Evolutionary conservation across 2,888 invertebrate genomes (phyloP).

Genomic region (Plebejus anna): DNA sequence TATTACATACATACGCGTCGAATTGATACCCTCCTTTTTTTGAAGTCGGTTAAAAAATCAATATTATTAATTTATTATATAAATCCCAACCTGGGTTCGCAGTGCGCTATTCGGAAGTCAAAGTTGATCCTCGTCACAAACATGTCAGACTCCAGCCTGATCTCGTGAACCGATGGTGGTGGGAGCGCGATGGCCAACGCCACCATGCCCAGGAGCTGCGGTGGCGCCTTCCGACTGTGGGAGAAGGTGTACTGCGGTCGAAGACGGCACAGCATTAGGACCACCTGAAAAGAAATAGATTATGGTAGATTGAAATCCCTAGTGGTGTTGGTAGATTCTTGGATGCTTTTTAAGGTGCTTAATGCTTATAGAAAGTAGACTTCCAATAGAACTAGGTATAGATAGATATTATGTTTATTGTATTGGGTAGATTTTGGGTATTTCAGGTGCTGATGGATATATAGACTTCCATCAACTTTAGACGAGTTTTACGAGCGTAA

Average conservation of each 20-base stretch:
- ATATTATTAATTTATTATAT: constrained; percentile 9
- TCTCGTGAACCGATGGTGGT: constrained; percentile 98
- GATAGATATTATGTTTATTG: neutral
- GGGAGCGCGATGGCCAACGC: constrained; percentile 97
- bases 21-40: too few relatives aligned
- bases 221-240: constrained; percentile 92
- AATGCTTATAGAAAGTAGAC: too few relatives aligned
- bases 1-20: too few relatives aligned
- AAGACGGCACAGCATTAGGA: constrained; percentile 93
- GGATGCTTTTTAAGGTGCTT: too few relatives aligned
- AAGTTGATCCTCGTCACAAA: constrained; percentile 98
- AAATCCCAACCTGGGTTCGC: constrained; percentile 90
- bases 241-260: constrained; percentile 96
- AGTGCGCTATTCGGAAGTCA: constrained; percentile 97
- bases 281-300: constrained; percentile 84
- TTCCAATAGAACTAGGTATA: neutral
- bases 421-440: neutral
- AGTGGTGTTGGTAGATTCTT: neutral
- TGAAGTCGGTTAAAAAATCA: too few relatives aligned
- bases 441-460: neutral
- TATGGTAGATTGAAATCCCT: neutral
- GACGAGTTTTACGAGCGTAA: too few relatives aligned
- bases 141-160: constrained; percentile 96
- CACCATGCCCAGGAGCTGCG: constrained; percentile 94
- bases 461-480: too few relatives aligned